Evolutionary conservation across 2,888 invertebrate genomes (phyloP), one percentile per base, ranked within the genome.

Genomic region (Glaucopsyche alexis): DNA sequence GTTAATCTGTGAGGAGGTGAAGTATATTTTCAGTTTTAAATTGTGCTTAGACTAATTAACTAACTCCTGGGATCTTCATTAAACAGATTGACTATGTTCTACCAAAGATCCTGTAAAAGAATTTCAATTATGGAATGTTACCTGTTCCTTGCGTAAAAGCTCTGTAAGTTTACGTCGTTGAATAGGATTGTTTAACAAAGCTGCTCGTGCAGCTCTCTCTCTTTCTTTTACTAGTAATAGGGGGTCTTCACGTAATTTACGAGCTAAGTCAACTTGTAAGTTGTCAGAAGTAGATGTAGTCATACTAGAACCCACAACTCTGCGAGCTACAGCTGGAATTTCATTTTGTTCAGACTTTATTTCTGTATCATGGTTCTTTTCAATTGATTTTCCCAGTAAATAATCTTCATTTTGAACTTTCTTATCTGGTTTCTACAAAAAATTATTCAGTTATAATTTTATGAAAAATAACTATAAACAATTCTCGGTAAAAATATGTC

Each of bases 241-340:
- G 0, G 99, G 99, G 93, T 99, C 99, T 87, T 99, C 99, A 84
- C 98, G 95, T 76, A 98, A 94, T 89, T 99, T 99, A 29, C 98
- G 95, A 67, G 95, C 95, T 81, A 98, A 93, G 85, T 99, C 98
- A 13, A 98, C 96, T 89, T 97, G 96, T 72, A 95, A 94, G 14
- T 49, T 69, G 40, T 94, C 94, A 3, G 93, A 93, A 47, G 92
- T 91, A 60, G 92, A 90, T 74, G 94, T 87, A 55, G 86, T 75
- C 90, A 91, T 90, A 75, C 91, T 91, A 3, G 91, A 88, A 0
- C 92, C 91, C 38, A 90, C 89, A 6, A 92, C 90, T 77, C 93
- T 81, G 1, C 91, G 85, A 3, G 89, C 86, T 14, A 93, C 87
- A 9, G 91, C 96, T n/a, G 97, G 97, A 72, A 97, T 95, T 78